Evolutionary conservation across 2,797 vertebrate species (phyloP).

Genomic region (Brotula barbata): DNA sequence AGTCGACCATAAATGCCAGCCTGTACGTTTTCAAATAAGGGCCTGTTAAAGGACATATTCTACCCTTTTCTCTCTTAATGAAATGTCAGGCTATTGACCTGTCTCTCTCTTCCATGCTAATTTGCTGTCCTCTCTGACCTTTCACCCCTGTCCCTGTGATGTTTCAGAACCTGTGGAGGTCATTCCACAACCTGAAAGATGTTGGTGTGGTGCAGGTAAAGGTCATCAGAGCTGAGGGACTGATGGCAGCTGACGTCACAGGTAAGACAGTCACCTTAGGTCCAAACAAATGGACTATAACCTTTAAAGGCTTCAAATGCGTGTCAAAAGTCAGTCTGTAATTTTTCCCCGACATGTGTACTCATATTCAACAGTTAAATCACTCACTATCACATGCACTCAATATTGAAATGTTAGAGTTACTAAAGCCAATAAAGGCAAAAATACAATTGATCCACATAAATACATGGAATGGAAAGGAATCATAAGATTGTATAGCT

Average conservation of each 20-base stretch:
- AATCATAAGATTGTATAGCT: too few relatives aligned
- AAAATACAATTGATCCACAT: neutral
- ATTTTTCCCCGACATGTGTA: slow-evolving; percentile 6
- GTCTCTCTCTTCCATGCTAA: slow-evolving; percentile 66
- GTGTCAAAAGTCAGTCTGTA: slow-evolving; percentile 7
- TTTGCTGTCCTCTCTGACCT: slow-evolving; percentile 61
- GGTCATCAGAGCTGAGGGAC: slow-evolving; percentile 94
- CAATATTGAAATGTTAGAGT: too few relatives aligned
- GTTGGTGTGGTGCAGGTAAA: slow-evolving; percentile 97
- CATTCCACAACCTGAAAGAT: slow-evolving; percentile 91
- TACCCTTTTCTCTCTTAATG: slow-evolving; percentile 68
- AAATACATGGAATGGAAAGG: too few relatives aligned
- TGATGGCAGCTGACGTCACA: slow-evolving; percentile 98
- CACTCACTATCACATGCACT: too few relatives aligned
- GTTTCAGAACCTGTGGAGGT: slow-evolving; percentile 85
- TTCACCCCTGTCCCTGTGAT: slow-evolving; percentile 54
- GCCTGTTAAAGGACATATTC: slow-evolving; percentile 67
- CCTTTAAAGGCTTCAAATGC: slow-evolving; percentile 2
- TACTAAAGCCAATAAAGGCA: too few relatives aligned
- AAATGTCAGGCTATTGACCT: slow-evolving; percentile 75
- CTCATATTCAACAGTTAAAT: too few relatives aligned
- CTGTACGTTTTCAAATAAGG: slow-evolving; percentile 66
- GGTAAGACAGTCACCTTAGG: slow-evolving; percentile 77
- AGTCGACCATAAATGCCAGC: slow-evolving; percentile 67
- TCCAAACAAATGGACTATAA: slow-evolving; percentile 22